Evolutionary conservation across 2,113 vertebrate species (phyloP), one percentile per base, ranked within the genome.

Genomic region (Penelope pileata): DNA sequence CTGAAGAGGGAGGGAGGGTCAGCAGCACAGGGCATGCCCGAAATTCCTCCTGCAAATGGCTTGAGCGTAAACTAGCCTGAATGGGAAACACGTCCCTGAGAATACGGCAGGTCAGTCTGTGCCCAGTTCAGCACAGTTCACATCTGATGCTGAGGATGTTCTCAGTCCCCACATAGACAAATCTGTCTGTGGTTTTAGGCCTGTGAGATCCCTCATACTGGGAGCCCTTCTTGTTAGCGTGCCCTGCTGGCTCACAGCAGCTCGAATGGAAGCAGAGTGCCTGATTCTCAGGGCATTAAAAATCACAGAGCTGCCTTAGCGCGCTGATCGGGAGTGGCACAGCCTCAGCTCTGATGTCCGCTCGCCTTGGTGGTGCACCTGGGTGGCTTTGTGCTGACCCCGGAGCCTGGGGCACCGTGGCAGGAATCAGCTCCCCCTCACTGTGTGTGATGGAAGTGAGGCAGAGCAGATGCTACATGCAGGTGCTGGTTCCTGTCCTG

Each of bases 121-220:
- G 5, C 27, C 24, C 43, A 34, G 40, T 10, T 45, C 4, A 1
- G 36, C 32, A 27, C n/a, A 22, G 18, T 40, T 78, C 2, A 2
- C 40, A 3, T 36, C 40, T 62, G n/a, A 30, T 82, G 47, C 69
- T 34, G 62, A 64, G 56, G 16, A 7, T 24, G 16, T 34, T 88
- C 82, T 54, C 70, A 43, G 51, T 53, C 40, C 40, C 6, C 12
- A 5, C 0, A 0, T 22, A 10, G 11, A 0, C 32, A 87, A 50
- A 3, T 16, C 32, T 16, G 72, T 38, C 9, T 16, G 22, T 81
- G 15, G 16, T 14, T 70, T 80, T 70, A 18, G 1, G 62, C 19
- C 34, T 60, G 32, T 36, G 3, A 16, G 17, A 23, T 64, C 4
- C 17, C 5, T 3, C 2, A 2, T 62, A 24, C 14, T 43, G 6